Evolutionary conservation across 2,113 vertebrate species (phyloP).

Genomic region (Mus musculus): DNA sequence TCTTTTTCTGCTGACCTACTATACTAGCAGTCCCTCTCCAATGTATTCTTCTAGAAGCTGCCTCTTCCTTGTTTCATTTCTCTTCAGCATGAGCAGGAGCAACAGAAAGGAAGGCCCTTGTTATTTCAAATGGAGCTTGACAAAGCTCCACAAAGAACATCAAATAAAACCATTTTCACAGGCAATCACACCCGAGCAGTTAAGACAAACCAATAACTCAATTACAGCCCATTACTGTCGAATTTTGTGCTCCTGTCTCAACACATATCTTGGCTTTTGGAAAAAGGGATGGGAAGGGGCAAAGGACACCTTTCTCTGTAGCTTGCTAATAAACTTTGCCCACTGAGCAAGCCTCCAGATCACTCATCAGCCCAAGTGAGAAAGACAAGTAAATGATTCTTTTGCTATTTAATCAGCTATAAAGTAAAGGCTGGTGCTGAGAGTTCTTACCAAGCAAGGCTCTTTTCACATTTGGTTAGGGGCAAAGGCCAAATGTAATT

Average conservation of each 20-base stretch:
- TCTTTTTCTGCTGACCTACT: constrained; percentile 31
- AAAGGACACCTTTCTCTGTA: constrained; percentile 69
- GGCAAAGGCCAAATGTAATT: neutral
- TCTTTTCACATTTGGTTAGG: neutral
- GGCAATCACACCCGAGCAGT: constrained; percentile 82
- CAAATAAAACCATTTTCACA: constrained; percentile 87
- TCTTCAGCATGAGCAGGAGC: constrained; percentile 61
- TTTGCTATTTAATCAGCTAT: constrained; percentile 19
- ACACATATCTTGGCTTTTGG: constrained; percentile 73
- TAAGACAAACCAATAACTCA: constrained; percentile 87
- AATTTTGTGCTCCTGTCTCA: constrained; percentile 69
- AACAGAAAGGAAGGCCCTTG: constrained; percentile 83
- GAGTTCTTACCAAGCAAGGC: constrained; percentile 25
- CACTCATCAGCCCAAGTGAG: neutral
- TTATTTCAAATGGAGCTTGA: constrained; percentile 88
- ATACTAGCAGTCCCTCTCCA: constrained; percentile 66
- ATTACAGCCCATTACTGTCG: constrained; percentile 84
- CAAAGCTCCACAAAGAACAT: constrained; percentile 83
- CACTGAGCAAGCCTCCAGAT: constrained; percentile 26
- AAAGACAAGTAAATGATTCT: constrained; percentile 59
- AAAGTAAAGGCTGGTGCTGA: constrained; percentile 37
- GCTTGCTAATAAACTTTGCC: constrained; percentile 54
- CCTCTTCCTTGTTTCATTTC: neutral
- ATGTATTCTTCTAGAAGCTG: constrained; percentile 69
- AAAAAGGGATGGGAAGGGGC: neutral